A percentile compares a stretch with the other conserved stretches of the same genome.
These are phyloP conservation scores for Eublepharis macularius DNA, from an alignment of 2,113 vertebrate species.

Conservation along the genomic window DNA sequence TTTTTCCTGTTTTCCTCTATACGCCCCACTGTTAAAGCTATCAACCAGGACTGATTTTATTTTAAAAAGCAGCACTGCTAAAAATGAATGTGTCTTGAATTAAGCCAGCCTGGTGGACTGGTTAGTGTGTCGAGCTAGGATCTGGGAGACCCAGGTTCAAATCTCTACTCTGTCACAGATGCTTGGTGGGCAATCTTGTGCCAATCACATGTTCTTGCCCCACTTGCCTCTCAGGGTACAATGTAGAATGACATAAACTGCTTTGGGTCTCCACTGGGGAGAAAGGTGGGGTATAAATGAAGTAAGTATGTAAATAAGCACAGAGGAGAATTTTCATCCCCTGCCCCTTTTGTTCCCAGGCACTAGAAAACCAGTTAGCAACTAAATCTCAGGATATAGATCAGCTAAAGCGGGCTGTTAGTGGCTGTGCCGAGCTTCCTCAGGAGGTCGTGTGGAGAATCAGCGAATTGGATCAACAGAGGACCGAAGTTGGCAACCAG, in stretches of 20 bases:
- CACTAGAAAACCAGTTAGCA: constrained; percentile 76
- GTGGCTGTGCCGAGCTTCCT: constrained; percentile 15
- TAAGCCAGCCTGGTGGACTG: no score
- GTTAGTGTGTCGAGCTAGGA: no score
- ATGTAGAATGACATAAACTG: no score
- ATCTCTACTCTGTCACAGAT: no score
- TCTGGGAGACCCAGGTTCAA: no score
- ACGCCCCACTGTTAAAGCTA: background rate
- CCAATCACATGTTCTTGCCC: no score
- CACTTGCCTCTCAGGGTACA: no score
- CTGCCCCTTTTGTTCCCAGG: constrained; percentile 65
- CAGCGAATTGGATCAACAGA: constrained; percentile 63
- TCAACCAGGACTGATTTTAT: background rate
- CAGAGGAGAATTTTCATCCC: background rate
- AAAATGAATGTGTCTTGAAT: accelerated
- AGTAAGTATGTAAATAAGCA: background rate
- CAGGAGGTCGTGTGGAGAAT: constrained; percentile 37
- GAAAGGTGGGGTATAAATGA: no score
- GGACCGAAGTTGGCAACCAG: constrained; percentile 69
- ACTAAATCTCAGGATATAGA: constrained; percentile 74
- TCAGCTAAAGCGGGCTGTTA: constrained; percentile 69
- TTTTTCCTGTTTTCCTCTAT: background rate
- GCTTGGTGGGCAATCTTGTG: no score
- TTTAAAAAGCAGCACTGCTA: background rate
- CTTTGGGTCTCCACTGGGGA: no score